phyloP scores from a whole-genome alignment of 2,797 vertebrate species.

The Agapornis canus region DNA sequence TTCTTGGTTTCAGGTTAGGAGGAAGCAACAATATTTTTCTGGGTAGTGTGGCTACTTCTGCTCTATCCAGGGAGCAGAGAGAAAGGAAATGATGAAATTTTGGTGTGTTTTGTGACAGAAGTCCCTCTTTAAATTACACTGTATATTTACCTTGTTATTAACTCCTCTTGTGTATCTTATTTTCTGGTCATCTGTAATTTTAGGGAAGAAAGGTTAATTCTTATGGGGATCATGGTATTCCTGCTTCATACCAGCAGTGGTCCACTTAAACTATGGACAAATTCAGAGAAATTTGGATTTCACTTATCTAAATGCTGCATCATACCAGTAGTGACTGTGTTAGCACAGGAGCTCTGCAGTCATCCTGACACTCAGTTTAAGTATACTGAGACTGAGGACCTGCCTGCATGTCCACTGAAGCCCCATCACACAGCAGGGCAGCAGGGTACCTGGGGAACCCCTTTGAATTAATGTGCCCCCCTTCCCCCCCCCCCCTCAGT shows the following conservation, averaged over 20 bases:
- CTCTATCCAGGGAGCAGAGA: neutral
- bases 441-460: neutral
- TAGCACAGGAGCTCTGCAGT: neutral
- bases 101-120: neutral
- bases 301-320: neutral
- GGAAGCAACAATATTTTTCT: neutral
- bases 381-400: neutral
- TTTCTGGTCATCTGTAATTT: neutral
- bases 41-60: neutral
- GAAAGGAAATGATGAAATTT: neutral
- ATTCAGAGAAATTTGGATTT: neutral
- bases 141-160: neutral
- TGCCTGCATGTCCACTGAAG: neutral
- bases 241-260: neutral
- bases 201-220: neutral
- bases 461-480: neutral
- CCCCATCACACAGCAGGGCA: accelerated
- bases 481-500: neutral
- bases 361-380: neutral
- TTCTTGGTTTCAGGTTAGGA: neutral
- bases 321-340: neutral
- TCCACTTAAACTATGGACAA: neutral
- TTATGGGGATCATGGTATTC: neutral
- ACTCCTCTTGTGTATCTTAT: neutral
- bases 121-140: neutral